phyloP scores from a whole-genome alignment of 2,888 invertebrate genomes.

The Mystacides longicornis region DNA sequence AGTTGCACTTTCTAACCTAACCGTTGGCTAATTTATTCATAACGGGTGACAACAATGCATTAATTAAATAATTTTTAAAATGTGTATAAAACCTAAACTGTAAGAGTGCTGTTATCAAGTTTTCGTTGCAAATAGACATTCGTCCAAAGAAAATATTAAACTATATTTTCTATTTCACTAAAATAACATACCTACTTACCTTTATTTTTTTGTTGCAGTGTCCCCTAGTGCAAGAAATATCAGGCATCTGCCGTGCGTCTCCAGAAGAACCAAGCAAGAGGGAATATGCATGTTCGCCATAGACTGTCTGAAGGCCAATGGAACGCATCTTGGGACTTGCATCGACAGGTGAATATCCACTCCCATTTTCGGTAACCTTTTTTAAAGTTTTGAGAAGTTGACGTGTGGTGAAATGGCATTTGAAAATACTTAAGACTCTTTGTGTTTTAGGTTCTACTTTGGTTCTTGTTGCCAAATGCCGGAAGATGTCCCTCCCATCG shows the following conservation, averaged over 20 bases:
- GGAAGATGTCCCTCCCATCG: slow-evolving; percentile 45
- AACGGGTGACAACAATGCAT: too few relatives aligned
- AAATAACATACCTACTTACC: too few relatives aligned
- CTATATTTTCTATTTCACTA: not conserved
- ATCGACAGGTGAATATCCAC: slow-evolving; percentile 57
- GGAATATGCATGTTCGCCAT: slow-evolving; percentile 93
- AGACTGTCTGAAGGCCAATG: slow-evolving; percentile 84
- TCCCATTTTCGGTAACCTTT: too few relatives aligned
- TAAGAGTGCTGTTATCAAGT: too few relatives aligned
- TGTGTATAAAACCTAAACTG: too few relatives aligned
- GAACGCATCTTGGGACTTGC: slow-evolving; percentile 85
- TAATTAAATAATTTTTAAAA: too few relatives aligned
- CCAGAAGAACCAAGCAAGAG: slow-evolving; percentile 67
- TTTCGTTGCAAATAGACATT: too few relatives aligned
- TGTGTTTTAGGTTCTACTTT: slow-evolving; percentile 60
- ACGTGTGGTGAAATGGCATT: too few relatives aligned
- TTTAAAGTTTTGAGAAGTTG: too few relatives aligned
- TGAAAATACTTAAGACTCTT: not conserved
- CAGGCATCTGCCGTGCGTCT: slow-evolving; percentile 81
- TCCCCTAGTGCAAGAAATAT: slow-evolving; percentile 74
- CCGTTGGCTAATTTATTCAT: too few relatives aligned
- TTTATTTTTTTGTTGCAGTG: slow-evolving; percentile 51
- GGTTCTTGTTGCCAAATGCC: slow-evolving; percentile 85
- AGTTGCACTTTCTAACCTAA: too few relatives aligned
- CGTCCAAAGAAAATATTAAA: not conserved